Percentiles rank a stretch among this genome's conserved stretches.
Conservation (phyloP, 2,888 invertebrate species). For the Sinelater perroti region DNA sequence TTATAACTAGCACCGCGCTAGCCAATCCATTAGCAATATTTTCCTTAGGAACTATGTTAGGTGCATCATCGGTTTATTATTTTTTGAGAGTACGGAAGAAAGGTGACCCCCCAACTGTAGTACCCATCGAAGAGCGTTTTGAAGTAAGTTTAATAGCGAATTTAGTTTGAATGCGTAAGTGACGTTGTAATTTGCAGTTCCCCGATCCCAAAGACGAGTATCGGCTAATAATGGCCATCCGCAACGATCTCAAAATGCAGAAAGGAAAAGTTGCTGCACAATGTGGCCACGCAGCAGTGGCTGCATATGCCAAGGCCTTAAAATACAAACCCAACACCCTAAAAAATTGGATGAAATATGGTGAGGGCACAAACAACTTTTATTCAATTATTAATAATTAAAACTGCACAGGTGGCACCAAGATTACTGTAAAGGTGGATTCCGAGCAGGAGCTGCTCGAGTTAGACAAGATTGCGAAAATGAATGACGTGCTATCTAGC, state of each 20-base stretch:
- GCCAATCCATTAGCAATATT: slow-evolving; percentile 47
- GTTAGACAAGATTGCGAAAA: slow-evolving; percentile 74
- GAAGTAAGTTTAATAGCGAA: slow-evolving; percentile 46
- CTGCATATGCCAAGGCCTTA: slow-evolving; percentile 78
- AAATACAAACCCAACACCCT: slow-evolving; percentile 69
- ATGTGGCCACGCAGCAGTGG: slow-evolving; percentile 93
- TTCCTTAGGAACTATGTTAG: slow-evolving; percentile 53
- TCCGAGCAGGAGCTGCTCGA: slow-evolving; percentile 76
- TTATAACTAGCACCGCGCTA: slow-evolving; percentile 13
- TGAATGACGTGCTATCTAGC: slow-evolving; percentile 74
- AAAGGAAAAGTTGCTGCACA: slow-evolving; percentile 95
- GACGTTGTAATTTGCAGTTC: slow-evolving; percentile 47
- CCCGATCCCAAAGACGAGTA: slow-evolving; percentile 65
- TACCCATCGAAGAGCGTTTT: slow-evolving; percentile 53
- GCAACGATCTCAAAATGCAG: slow-evolving; percentile 92
- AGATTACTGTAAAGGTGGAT: slow-evolving; percentile 86
- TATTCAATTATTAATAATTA: slow-evolving; percentile 7
- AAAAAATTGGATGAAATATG: slow-evolving; percentile 63
- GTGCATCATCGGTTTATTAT: slow-evolving; percentile 52
- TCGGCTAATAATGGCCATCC: slow-evolving; percentile 86
- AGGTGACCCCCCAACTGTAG: slow-evolving; percentile 18
- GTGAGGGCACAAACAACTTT: slow-evolving; percentile 30
- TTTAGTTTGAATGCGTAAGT: background rate
- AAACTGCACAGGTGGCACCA: slow-evolving; percentile 72
- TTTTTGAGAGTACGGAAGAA: slow-evolving; percentile 44